A percentile compares a stretch with the other conserved stretches of the same genome.
Evolutionary conservation across 2,797 vertebrate species (phyloP).

Genomic region (Mus caroli): DNA sequence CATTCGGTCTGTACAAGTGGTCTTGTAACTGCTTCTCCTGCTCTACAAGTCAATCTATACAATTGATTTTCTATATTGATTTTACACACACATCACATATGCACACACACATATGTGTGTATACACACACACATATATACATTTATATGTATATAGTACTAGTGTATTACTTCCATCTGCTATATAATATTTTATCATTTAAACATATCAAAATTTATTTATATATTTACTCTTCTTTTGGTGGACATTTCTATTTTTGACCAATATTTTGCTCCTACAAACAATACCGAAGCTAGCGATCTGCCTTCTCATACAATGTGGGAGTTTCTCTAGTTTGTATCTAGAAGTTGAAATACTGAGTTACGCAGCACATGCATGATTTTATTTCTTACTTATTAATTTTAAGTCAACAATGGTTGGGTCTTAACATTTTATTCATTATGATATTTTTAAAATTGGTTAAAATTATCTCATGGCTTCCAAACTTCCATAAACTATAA

Average conservation of each 20-base stretch:
- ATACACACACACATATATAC: too few relatives aligned
- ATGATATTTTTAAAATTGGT: neutral
- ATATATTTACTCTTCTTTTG: constrained; percentile 5
- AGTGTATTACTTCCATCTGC: neutral
- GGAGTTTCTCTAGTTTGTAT: constrained; percentile 31
- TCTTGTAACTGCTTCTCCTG: too few relatives aligned
- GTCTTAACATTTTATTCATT: constrained; percentile 1
- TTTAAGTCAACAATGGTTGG: constrained; percentile 32
- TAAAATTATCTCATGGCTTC: neutral
- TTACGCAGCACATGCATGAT: neutral
- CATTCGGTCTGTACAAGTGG: too few relatives aligned
- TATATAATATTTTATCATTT: constrained; percentile 6
- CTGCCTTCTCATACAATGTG: neutral
- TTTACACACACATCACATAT: too few relatives aligned
- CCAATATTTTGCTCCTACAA: constrained; percentile 35
- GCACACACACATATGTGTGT: too few relatives aligned
- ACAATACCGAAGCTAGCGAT: neutral
- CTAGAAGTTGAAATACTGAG: constrained; percentile 24
- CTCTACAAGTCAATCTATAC: too few relatives aligned
- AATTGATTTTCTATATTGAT: too few relatives aligned
- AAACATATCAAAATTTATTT: neutral
- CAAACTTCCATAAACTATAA: constrained; percentile 10
- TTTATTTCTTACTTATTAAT: constrained; percentile 4
- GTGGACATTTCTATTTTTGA: neutral
- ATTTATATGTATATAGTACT: neutral